Evolutionary conservation across 1,140 invertebrate species (phyloP), one percentile per base, ranked within the genome.

Genomic region (Cherax quadricarinatus): DNA sequence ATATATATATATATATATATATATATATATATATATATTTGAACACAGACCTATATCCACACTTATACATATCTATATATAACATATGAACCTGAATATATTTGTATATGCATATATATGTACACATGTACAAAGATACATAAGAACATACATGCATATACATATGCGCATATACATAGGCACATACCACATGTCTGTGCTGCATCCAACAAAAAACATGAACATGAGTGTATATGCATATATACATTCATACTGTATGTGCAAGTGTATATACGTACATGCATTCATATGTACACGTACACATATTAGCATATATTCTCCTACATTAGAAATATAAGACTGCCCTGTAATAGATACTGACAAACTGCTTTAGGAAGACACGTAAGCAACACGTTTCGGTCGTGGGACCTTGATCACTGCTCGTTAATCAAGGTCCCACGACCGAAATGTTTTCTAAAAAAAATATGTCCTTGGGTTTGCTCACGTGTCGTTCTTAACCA

Each of bases 1-100:
- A 85, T 85, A 62, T 41, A 62, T 85, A 60, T 85, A 48, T 85
- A 85, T n/a, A 57, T 62, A 62, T 62, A 24, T 62, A 14, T 62
- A n/a, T 66, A 41, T 41, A 41, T 41, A 41, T 41, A 41, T 41
- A 41, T 41, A 41, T 41, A 41, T 2, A 41, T 41, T 21, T 66
- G 62, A 18, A 66, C 30, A 48, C 14, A 21, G 2, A 60, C n/a
- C 24, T 24, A 85, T 0, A 62, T 9, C 21, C 12, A 30, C 9
- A 60, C 10, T 0, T 21, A 41, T 41, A 41, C 30, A 41, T 41
- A 41, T 41, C 30, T 41, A 41, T 41, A 41, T 41, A 41, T 41
- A 41, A 41, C 30, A 41, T 41, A 41, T 41, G 30, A 2, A 41
- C 30, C 0, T 41, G 30, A 41, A 41, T 41, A 41, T 41, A 41